Evolutionary conservation across 1,140 invertebrate genomes (phyloP).

Genomic region (Procambarus clarkii): DNA sequence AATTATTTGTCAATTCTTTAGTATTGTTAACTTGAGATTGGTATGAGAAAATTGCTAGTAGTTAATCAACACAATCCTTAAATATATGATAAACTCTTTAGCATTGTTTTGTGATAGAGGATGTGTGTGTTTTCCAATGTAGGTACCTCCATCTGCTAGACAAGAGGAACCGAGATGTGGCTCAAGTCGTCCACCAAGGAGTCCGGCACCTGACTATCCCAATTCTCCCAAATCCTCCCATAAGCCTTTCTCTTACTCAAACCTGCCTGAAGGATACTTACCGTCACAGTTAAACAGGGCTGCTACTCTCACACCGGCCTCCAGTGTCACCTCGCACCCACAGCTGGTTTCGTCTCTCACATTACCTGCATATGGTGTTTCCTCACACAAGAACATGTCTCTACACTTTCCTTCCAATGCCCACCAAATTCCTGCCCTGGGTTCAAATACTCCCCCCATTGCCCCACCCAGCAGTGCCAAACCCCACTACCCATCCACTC

Average conservation of each 20-base stretch:
- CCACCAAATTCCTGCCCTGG: not conserved
- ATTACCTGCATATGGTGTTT: not conserved
- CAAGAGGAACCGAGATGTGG: not conserved
- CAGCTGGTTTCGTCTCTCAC: not conserved
- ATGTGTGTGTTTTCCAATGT: not conserved
- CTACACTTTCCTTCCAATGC: not conserved
- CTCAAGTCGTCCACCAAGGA: slow-evolving; percentile 22
- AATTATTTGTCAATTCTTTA: no score
- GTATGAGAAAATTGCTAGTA: no score
- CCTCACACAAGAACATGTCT: not conserved
- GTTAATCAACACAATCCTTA: no score
- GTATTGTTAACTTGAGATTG: no score
- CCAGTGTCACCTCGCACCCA: not conserved
- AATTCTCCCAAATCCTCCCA: slow-evolving; percentile 38
- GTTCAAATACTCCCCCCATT: not conserved
- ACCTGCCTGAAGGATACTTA: not conserved
- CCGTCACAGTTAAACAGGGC: not conserved
- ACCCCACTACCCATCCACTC: slow-evolving; percentile 34
- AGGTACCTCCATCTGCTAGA: slow-evolving; percentile 29
- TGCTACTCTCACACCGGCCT: not conserved
- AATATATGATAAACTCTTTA: no score
- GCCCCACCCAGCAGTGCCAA: slow-evolving; percentile 56
- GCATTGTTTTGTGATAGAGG: no score
- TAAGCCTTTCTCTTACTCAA: slow-evolving; percentile 40
- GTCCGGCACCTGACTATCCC: slow-evolving; percentile 42